These are phyloP conservation scores for Argentina silus DNA, from an alignment of 2,797 vertebrate species.

Conservation along the genomic window DNA sequence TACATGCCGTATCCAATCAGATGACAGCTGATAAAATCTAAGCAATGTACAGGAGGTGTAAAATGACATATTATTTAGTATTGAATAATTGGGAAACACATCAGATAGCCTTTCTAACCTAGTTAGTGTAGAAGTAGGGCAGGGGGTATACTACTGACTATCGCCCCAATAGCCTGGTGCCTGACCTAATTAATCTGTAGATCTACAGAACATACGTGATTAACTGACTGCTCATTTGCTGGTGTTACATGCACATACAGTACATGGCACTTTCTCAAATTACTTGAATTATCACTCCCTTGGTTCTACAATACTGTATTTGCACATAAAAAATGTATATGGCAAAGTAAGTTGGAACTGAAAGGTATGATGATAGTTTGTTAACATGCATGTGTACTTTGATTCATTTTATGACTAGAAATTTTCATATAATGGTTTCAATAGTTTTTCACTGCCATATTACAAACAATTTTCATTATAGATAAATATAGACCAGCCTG, in stretches of 20 bases:
- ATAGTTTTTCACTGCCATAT: neutral
- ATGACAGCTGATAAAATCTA: slow-evolving; percentile 49
- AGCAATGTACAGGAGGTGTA: slow-evolving; percentile 19
- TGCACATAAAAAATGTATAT: neutral
- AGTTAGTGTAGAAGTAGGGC: neutral
- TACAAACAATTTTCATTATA: slow-evolving; percentile 1
- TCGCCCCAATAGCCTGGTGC: neutral
- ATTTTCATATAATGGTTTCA: no score
- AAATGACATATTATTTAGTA: slow-evolving; percentile 5
- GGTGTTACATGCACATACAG: neutral
- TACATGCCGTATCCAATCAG: slow-evolving; percentile 50
- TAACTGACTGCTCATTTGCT: neutral
- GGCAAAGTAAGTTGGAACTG: neutral
- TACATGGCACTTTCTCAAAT: neutral
- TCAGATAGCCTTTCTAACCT: neutral
- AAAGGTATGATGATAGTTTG: neutral
- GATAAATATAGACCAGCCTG: slow-evolving; percentile 4
- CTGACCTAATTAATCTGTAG: neutral
- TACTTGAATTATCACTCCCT: neutral
- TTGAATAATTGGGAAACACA: neutral
- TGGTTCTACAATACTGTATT: neutral
- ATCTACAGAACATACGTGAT: neutral
- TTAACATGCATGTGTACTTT: neutral
- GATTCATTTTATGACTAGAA: neutral
- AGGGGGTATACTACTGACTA: neutral